A percentile compares a stretch with the other conserved stretches of the same genome.
Conservation (phyloP, 2,797 vertebrate species). For the Enteromius mattozi region DNA sequence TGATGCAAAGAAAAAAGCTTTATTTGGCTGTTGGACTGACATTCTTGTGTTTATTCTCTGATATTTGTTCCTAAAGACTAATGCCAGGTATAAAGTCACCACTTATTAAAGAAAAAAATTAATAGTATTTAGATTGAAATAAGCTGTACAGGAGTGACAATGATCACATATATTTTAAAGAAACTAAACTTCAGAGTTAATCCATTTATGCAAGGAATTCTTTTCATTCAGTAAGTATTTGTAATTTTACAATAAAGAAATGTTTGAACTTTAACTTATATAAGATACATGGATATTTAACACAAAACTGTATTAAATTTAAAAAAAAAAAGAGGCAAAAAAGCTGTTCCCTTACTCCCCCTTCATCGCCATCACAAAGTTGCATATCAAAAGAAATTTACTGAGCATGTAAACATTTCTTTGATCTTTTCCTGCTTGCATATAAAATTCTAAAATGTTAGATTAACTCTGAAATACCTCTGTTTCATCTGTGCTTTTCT, state of each 20-base stretch:
- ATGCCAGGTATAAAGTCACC: neutral
- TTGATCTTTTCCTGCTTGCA: conserved; percentile 74
- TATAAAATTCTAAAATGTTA: conserved; percentile 73
- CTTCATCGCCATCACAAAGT: neutral
- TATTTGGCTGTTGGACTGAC: neutral
- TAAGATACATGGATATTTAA: neutral
- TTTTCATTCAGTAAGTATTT: neutral
- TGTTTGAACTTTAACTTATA: neutral
- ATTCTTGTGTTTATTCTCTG: neutral
- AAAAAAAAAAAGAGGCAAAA: conserved; percentile 14
- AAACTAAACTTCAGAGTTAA: neutral
- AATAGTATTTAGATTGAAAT: neutral
- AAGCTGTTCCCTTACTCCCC: neutral
- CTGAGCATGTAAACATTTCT: conserved; percentile 76
- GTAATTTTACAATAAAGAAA: neutral
- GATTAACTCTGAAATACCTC: conserved; percentile 79
- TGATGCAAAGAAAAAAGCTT: conserved; percentile 4
- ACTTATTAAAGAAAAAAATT: neutral
- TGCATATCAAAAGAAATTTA: conserved; percentile 48
- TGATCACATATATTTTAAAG: neutral
- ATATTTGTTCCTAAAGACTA: neutral
- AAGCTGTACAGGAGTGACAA: neutral
- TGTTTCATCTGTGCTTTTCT: conserved; percentile 72
- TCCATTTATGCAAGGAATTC: neutral
- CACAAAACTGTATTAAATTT: neutral